Base-by-base conservation (phyloP, 2,113 vertebrate genomes). In the Takifugu flavidus region DNA sequence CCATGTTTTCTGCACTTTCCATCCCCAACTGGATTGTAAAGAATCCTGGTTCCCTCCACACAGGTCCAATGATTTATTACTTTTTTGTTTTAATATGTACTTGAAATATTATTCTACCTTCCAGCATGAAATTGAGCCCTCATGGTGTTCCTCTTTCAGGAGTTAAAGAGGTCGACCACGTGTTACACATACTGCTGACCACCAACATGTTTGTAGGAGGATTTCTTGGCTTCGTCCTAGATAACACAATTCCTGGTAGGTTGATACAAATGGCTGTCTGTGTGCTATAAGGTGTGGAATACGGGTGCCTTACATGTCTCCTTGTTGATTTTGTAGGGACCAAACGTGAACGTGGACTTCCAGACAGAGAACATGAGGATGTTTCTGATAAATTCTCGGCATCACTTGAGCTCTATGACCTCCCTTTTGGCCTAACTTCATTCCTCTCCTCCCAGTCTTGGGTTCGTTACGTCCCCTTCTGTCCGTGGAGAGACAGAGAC, bases 141-240 rank as follows among this genome's bases (percentile, higher is more conserved):
- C 7, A 39, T 39, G 7, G 34, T 39, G 34, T 39, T 39, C 7
- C 14, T 45, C 8, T 51, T n/a, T 4, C 67, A 98, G 96, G 94
- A 59, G 76, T 94, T 62, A 54, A 82, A n/a, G 92, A 94, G 68
- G 51, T 98, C 62, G 95, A 98, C 85, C 95, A 97, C 75, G 89
- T 98, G 53, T 73, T 95, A 47, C 87, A 83, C 67, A 94, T 98
- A 68, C 90, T 98, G 58, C 84, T 98, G 76, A 97, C 93, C 72
- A 98, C 95, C 1, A 88, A 91, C 66, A 98, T 98, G 95, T 99
- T 98, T 69, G 88, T 98, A 0, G 95, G 95, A 13, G 96, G 96
- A 11, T 90, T 94, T 78, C 87, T 95, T 53, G 95, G 94, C n/a
- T 97, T 95, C 69, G 3, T 96, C 28, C 82, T 99, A 8, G 96